These are phyloP conservation scores for Drosophila erecta DNA, from an alignment of 1,140 invertebrate species.

Conservation along the genomic window DNA sequence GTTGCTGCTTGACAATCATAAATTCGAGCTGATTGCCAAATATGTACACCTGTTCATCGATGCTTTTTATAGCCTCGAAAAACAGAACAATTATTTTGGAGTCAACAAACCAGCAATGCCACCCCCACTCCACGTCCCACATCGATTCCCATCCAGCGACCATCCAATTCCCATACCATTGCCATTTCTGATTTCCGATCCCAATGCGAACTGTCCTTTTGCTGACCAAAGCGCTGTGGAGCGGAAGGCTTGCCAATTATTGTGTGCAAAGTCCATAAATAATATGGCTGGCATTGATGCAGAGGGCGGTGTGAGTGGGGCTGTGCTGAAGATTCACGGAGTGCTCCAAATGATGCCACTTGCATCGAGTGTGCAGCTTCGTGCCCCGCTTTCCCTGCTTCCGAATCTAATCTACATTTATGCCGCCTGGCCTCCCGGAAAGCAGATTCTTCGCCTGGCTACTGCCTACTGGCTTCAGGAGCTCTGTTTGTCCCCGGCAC, in stretches of 20 bases:
- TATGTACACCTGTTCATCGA: conserved; percentile 27
- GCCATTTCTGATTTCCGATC: conserved; percentile 36
- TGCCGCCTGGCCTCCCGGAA: conserved; percentile 9
- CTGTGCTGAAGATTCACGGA: not conserved
- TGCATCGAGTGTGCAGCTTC: conserved; percentile 27
- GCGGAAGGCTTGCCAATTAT: conserved; percentile 69
- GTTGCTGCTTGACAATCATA: conserved; percentile 17
- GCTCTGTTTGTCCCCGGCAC: conserved; percentile 68
- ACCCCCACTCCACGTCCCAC: not conserved
- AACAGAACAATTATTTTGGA: conserved; percentile 30
- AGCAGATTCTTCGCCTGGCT: conserved; percentile 11
- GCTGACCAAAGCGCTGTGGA: conserved; percentile 31
- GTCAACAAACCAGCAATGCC: conserved; percentile 42
- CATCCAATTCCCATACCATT: conserved; percentile 12
- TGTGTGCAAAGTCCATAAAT: conserved; percentile 71
- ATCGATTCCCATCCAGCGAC: not conserved
- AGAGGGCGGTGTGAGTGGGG: not conserved
- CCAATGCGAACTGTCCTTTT: conserved; percentile 20
- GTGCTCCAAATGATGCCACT: conserved; percentile 30
- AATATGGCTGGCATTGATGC: conserved; percentile 50
- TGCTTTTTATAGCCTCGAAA: conserved; percentile 27
- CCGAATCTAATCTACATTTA: conserved; percentile 36
- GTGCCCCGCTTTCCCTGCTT: not conserved
- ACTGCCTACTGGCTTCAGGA: conserved; percentile 23
- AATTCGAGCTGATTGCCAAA: conserved; percentile 26